Percentiles rank a stretch among this genome's conserved stretches.
These are phyloP conservation scores for Acleris holmiana DNA, from an alignment of 2,888 invertebrate genomes.

Conservation along the genomic window DNA sequence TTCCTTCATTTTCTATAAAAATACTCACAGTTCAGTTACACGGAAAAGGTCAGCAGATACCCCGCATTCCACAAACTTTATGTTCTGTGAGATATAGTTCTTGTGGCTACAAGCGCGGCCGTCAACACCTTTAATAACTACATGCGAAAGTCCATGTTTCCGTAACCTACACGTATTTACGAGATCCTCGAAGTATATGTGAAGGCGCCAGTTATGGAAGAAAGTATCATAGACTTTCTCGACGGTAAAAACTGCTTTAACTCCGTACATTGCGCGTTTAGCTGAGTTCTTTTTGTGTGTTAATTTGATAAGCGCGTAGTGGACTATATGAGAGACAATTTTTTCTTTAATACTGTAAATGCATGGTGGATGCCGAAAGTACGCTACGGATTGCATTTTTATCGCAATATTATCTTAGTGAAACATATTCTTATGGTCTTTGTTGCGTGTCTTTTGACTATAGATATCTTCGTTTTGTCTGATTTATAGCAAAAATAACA, in stretches of 20 bases:
- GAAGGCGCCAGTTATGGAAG: constrained; percentile 26
- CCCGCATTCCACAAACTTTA: constrained; percentile 35
- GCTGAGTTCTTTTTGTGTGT: neutral
- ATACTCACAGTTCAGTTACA: constrained; percentile 27
- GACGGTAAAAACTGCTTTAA: neutral
- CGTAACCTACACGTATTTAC: constrained; percentile 1
- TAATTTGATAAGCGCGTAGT: constrained; percentile 8
- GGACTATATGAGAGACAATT: constrained; percentile 13
- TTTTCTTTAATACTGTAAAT: constrained; percentile 13
- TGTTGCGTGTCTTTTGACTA: neutral
- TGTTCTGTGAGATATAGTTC: constrained; percentile 29
- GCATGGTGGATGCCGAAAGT: constrained; percentile 16
- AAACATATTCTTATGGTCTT: constrained; percentile 14
- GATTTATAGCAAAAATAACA: too few relatives aligned
- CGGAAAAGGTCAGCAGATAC: constrained; percentile 31
- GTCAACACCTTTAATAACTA: neutral
- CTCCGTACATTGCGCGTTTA: constrained; percentile 14
- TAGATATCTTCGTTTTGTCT: too few relatives aligned
- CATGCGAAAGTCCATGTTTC: constrained; percentile 2
- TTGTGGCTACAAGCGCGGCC: constrained; percentile 1
- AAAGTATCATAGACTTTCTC: constrained; percentile 19
- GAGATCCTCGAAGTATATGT: constrained; percentile 11
- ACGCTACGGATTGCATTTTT: constrained; percentile 25
- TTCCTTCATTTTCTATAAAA: constrained; percentile 34
- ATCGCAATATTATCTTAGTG: constrained; percentile 13